Evolutionary conservation across 2,113 vertebrate genomes (phyloP), one percentile per base, ranked within the genome.

Genomic region (Coturnix japonica): DNA sequence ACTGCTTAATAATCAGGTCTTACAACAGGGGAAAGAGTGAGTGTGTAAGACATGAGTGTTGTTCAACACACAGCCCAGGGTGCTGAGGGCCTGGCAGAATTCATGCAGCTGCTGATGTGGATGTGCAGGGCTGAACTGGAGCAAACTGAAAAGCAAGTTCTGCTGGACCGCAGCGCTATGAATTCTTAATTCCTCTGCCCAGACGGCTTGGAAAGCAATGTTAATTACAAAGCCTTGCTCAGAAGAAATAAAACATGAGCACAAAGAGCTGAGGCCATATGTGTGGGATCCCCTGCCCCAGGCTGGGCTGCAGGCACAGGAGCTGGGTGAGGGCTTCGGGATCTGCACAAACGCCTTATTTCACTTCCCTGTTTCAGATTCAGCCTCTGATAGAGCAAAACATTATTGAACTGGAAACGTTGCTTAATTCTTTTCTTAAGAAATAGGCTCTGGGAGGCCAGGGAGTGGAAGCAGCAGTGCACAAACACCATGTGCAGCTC

Each of bases 91-190:
- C 53, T 47, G 12, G 54, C 35, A 23, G 9, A 43, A 39, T 20
- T 69, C 83, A 13, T 25, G 4, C 0, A 5, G 69, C 51, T 6
- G 1, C 1, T 37, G 70, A 2, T 19, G 17, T 1, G 2, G 39
- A 59, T 26, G 33, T 14, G 13, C 51, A 20, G 6, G 66, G 71
- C 77, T 18, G 67, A 11, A 3, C 20, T 1, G 56, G 30, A n/a
- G 28, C 37, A 47, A 31, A 47, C 33, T 3, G 0, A 44, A 30
- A 44, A 5, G 9, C 5, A 64, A 44, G 53, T 19, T 18, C 3
- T 9, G 22, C 63, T 21, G 69, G 69, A 35, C 26, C 83, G 15
- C 1, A 1, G 30, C 3, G 0, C 56, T 11, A 1, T 5, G 57
- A 37, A 47, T 49, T 30, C 74, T 70, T 4, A 11, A 15, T 30